phyloP scores from a whole-genome alignment of 2,113 vertebrate genomes.

The Junco hyemalis region DNA sequence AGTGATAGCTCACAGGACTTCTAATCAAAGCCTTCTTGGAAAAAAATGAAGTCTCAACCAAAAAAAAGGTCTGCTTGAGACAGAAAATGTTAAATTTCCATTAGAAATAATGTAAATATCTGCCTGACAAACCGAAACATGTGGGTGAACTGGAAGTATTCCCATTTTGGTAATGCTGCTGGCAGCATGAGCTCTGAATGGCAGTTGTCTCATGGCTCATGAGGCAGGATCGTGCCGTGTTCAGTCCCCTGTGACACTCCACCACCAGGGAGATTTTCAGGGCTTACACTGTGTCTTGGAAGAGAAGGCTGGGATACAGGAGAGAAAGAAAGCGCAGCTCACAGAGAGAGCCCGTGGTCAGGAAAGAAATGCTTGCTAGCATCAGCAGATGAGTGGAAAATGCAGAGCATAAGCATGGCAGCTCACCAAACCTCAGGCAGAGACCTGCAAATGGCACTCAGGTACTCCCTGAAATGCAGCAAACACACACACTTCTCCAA shows the following conservation, averaged over 20 bases:
- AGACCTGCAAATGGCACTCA: not conserved
- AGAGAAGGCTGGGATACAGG: not conserved
- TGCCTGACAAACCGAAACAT: not conserved
- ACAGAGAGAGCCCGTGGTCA: fast-evolving
- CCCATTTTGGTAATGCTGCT: not conserved
- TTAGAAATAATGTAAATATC: not conserved
- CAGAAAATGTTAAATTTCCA: not conserved
- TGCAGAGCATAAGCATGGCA: not conserved
- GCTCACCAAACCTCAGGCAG: not conserved
- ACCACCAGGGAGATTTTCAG: not conserved
- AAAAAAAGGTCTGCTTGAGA: not conserved
- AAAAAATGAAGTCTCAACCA: not conserved
- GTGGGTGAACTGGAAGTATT: not conserved
- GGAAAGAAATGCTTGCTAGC: not conserved
- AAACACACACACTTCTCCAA: not conserved
- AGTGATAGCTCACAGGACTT: not conserved
- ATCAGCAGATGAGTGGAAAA: not conserved
- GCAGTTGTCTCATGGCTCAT: not conserved
- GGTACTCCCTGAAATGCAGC: not conserved
- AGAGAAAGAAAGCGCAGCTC: not conserved
- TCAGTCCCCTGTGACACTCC: not conserved
- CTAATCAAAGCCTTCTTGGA: not conserved
- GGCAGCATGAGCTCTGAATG: not conserved
- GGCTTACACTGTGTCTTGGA: not conserved
- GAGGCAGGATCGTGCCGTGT: fast-evolving